Base-by-base conservation (phyloP, 2,797 vertebrate species). In the Otolemur crassicaudatus region DNA sequence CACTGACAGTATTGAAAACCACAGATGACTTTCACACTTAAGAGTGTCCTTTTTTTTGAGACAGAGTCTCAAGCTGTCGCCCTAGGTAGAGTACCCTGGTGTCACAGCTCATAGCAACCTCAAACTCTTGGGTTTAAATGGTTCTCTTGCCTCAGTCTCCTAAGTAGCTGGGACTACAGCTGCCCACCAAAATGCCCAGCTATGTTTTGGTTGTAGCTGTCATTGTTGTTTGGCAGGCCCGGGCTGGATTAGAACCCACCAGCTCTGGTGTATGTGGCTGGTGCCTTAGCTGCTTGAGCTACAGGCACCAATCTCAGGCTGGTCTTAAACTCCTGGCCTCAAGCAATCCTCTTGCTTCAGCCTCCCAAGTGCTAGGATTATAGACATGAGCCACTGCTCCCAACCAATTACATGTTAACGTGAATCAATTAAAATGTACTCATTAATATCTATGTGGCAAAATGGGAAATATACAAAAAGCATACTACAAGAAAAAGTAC, bases 111-210 rank as follows among this genome's bases (percentile, higher is more conserved):
- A 67, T 13, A n/a, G 65, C 65, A 67, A n/a, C 31, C 31, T 67
- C 65, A 3, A 67, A 31, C 31, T 67, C 65, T 16, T 67, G 16
- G 65, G 65, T 31, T 67, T 17, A 67, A 17, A 19, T 16, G 6
- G 17, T 31, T 7, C 65, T 67, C 31, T 7, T 67, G 31, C 14
- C 16, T 67, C 65, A n/a, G 31, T 16, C 65, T 67, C 31, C 31
- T 3, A 19, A n/a, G 65, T 67, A n/a, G 31, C 31, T 19, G 65
- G 16, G 31, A n/a, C 31, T 67, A 9, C 0, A n/a, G 65, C 3
- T 3, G 0, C 3, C 0, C 7, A 0, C 31, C 65, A 67, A 3
- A 31, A n/a, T 3, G 65, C 31, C 65, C 6, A 3, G 16, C 31
- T 67, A n/a, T 17, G 17, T 67, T 67, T 67, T n/a, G 49, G 49